Evolutionary conservation across 35 echinoderm and acorn worm species (phyloP).

Genomic region (Stichopus chloronotus): DNA sequence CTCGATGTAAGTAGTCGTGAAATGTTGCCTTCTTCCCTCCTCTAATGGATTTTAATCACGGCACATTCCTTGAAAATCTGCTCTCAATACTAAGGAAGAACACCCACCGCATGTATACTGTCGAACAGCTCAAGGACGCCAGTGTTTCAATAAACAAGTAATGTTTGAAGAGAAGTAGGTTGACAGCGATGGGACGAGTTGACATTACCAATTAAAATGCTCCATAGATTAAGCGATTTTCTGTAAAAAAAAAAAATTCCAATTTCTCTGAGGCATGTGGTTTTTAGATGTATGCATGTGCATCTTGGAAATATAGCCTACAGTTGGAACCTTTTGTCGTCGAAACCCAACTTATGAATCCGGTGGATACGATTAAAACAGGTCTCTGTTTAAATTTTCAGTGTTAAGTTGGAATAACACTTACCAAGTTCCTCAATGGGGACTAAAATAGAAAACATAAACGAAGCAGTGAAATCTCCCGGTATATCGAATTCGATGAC

Average conservation of each 20-base stretch:
- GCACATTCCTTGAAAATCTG: constrained; percentile 12
- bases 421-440: too few species aligned
- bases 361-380: too few species aligned
- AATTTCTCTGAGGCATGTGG: background rate
- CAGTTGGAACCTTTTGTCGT: too few species aligned
- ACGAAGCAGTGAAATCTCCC: too few species aligned
- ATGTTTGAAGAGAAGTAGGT: constrained; percentile 2
- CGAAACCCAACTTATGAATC: too few species aligned
- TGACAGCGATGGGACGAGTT: constrained; percentile 1
- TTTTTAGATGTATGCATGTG: too few species aligned
- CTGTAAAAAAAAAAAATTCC: background rate
- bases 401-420: too few species aligned
- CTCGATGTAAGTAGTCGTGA: constrained; percentile 27
- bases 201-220: constrained; percentile 10
- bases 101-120: background rate
- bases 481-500: too few species aligned
- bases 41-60: constrained; percentile 54
- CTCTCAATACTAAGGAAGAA: constrained; percentile 15
- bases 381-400: too few species aligned
- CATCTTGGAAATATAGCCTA: too few species aligned
- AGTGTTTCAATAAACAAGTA: constrained; percentile 44
- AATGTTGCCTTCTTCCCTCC: constrained; percentile 4
- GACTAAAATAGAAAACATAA: too few species aligned
- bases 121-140: constrained; percentile 12
- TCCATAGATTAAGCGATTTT: background rate